Evolutionary conservation across 2,797 vertebrate species (phyloP).

Genomic region (Phoxinus dragarum): DNA sequence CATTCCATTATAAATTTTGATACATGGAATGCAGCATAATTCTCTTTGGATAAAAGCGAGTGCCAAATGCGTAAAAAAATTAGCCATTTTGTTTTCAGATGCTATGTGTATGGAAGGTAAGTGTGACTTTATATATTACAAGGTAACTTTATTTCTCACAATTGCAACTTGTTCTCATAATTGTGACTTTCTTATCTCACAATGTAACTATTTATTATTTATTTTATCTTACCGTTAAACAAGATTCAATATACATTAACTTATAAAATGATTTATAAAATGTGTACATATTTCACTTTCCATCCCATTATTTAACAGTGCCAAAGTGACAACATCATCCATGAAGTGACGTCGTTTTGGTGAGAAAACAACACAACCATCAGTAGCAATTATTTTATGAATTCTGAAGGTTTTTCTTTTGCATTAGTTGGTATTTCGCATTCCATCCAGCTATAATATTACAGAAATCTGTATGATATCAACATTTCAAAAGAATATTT

Average conservation of each 20-base stretch:
- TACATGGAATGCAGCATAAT: neutral
- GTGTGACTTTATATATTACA: neutral
- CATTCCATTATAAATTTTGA: neutral
- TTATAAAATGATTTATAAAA: neutral
- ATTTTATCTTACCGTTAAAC: neutral
- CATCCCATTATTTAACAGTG: neutral
- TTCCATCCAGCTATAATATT: neutral
- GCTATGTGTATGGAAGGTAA: neutral
- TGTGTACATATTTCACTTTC: neutral
- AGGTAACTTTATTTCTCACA: neutral
- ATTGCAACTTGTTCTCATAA: neutral
- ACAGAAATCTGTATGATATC: neutral
- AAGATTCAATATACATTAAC: neutral
- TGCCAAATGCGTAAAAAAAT: neutral
- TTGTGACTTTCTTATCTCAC: neutral
- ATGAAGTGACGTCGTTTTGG: neutral
- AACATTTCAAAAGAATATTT: neutral
- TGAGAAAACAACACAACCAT: neutral
- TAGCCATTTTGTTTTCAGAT: too few species aligned
- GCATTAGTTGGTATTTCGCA: neutral
- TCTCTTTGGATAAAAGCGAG: neutral
- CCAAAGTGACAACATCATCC: neutral
- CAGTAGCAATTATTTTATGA: neutral
- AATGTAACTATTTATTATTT: neutral
- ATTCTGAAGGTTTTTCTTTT: neutral